phyloP scores from a whole-genome alignment of 2,113 vertebrate genomes.

The Prochilodus magdalenae region DNA sequence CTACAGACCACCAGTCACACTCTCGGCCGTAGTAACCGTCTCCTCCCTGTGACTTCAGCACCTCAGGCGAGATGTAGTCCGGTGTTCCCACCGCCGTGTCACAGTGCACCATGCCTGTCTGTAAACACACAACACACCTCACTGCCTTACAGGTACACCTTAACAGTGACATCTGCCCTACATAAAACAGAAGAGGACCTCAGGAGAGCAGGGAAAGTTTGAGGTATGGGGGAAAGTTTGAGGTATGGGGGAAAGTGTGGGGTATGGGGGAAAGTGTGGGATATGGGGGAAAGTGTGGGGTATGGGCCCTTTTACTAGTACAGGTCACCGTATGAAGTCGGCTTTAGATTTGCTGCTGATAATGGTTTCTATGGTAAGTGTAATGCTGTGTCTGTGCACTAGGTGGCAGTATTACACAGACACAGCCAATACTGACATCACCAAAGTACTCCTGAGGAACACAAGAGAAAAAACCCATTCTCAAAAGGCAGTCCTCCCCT shows the following conservation, averaged over 20 bases:
- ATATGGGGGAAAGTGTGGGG: too few relatives aligned
- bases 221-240: too few relatives aligned
- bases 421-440: neutral
- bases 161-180: too few relatives aligned
- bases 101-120: constrained; percentile 98
- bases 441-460: neutral
- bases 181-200: too few relatives aligned
- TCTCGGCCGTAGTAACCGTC: constrained; percentile 97
- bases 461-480: neutral
- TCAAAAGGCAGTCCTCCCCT: neutral
- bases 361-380: neutral
- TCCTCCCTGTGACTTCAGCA: constrained; percentile 94
- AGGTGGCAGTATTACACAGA: neutral
- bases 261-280: too few relatives aligned
- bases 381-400: neutral
- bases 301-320: too few relatives aligned
- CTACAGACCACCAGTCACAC: constrained; percentile 99
- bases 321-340: too few relatives aligned
- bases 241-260: too few relatives aligned
- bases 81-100: constrained; percentile 97
- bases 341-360: too few relatives aligned
- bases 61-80: constrained; percentile 96
- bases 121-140: constrained; percentile 45
- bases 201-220: too few relatives aligned
- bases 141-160: neutral